Conservation (phyloP, 2,113 vertebrate genomes). For the Opisthocomus hoazin region DNA sequence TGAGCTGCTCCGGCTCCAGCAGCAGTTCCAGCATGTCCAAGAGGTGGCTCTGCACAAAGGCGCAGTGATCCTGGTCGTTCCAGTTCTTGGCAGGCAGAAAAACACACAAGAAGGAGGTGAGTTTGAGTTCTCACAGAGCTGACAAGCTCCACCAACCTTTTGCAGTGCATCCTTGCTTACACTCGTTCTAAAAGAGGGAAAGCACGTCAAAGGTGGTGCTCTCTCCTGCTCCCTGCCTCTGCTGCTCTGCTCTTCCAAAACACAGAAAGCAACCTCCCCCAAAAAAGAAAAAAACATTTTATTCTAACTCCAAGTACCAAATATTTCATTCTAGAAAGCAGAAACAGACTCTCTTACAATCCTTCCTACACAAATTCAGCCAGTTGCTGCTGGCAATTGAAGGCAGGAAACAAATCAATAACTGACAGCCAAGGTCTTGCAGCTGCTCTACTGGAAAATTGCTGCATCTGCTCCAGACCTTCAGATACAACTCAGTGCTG, state of each 20-base stretch:
- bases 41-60: conserved; percentile 85
- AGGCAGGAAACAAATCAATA: background rate
- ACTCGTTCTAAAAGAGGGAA: background rate
- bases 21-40: conserved; percentile 85
- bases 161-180: accelerated
- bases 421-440: background rate
- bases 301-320: background rate
- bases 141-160: background rate
- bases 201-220: accelerated
- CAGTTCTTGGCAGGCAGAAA: conserved; percentile 80
- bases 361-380: background rate
- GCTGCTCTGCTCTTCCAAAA: background rate
- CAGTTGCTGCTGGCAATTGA: background rate
- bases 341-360: background rate
- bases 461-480: background rate
- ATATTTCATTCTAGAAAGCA: background rate
- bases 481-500: background rate
- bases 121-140: background rate
- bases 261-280: background rate
- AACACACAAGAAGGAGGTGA: background rate
- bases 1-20: conserved; percentile 85
- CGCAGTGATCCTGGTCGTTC: conserved; percentile 88
- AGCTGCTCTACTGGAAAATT: background rate
- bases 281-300: background rate
- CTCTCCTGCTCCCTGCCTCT: background rate